A percentile compares a stretch with the other conserved stretches of the same genome.
These are phyloP conservation scores for Salminus brasiliensis DNA, from an alignment of 2,113 vertebrate genomes.

Conservation along the genomic window DNA sequence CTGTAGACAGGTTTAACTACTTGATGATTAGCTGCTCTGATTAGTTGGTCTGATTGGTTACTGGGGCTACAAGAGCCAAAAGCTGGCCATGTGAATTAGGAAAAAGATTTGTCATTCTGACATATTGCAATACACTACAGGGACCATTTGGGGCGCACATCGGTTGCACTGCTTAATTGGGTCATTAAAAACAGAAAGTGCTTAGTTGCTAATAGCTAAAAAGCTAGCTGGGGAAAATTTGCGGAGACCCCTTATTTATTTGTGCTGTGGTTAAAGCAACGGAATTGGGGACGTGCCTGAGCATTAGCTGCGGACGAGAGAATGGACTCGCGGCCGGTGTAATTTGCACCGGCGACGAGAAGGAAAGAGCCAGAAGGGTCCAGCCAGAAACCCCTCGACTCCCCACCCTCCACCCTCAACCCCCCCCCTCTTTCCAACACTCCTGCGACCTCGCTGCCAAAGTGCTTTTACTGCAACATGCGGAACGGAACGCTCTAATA, in stretches of 20 bases:
- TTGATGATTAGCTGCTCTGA: too few relatives aligned
- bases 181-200: too few relatives aligned
- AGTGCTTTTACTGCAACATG: conserved; percentile 55
- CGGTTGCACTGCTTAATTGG: too few relatives aligned
- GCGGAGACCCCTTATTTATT: conserved; percentile 36
- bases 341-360: conserved; percentile 65
- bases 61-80: too few relatives aligned
- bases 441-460: conserved; percentile 55
- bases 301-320: conserved; percentile 55
- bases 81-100: too few relatives aligned
- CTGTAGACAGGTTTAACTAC: too few relatives aligned
- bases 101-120: too few relatives aligned
- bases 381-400: too few relatives aligned
- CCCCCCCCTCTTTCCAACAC: background rate
- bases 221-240: conserved; percentile 56
- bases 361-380: conserved; percentile 44
- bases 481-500: conserved; percentile 61
- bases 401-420: background rate
- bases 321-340: conserved; percentile 58
- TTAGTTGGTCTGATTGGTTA: too few relatives aligned
- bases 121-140: too few relatives aligned
- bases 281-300: conserved; percentile 49
- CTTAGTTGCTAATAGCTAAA: too few relatives aligned
- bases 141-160: too few relatives aligned
- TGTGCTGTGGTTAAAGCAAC: conserved; percentile 43